A percentile compares a stretch with the other conserved stretches of the same genome.
Conservation (phyloP, 2,113 vertebrate genomes). For the Planiliza haematocheilus region DNA sequence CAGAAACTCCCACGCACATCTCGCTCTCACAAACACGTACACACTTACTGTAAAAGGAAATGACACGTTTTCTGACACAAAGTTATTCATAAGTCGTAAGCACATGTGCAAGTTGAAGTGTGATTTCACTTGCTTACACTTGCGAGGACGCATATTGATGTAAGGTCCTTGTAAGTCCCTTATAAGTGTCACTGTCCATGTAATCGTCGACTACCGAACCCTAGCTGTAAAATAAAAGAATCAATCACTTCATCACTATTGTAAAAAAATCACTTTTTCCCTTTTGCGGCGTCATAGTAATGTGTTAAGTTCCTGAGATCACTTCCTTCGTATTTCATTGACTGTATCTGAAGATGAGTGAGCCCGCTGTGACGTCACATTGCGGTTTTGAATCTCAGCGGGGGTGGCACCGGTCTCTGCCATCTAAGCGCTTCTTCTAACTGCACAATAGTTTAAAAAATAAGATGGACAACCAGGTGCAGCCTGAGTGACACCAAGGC, state of each 20-base stretch:
- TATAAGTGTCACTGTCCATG: background rate
- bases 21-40: conserved; percentile 3
- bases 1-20: background rate
- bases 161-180: conserved; percentile 1
- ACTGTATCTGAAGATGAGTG: too few relatives aligned
- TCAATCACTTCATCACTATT: background rate
- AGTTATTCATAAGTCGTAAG: conserved; percentile 47
- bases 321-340: background rate
- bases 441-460: too few relatives aligned
- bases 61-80: conserved; percentile 49
- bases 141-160: conserved; percentile 5
- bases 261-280: background rate
- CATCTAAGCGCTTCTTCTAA: too few relatives aligned
- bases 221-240: background rate
- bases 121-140: conserved; percentile 21
- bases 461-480: too few relatives aligned
- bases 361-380: too few relatives aligned
- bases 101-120: conserved; percentile 4
- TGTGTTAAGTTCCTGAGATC: background rate
- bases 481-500: too few relatives aligned
- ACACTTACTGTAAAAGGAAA: conserved; percentile 32
- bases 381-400: too few relatives aligned
- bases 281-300: background rate
- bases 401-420: too few relatives aligned
- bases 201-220: background rate